A percentile compares a stretch with the other conserved stretches of the same genome.
Evolutionary conservation across 2,113 vertebrate species (phyloP).

Genomic region (Amphilophus citrinellus): DNA sequence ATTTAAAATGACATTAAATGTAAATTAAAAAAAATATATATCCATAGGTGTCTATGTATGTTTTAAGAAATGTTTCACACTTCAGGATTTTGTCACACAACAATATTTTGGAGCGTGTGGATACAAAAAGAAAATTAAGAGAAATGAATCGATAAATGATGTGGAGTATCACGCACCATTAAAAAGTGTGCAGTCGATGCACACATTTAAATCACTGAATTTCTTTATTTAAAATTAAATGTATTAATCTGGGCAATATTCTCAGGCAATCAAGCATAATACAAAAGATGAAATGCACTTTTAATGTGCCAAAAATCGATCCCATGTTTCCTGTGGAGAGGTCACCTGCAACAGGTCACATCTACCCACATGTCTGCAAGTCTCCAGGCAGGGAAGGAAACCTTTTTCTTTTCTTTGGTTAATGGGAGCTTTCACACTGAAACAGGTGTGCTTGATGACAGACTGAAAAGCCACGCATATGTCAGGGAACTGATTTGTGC

Average conservation of each 20-base stretch:
- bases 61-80: not conserved
- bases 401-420: not conserved
- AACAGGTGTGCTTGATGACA: not conserved
- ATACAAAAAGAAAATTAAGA: not conserved
- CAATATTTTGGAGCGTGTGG: not conserved
- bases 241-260: not conserved
- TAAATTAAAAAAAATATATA: no score
- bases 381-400: not conserved
- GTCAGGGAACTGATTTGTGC: not conserved
- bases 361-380: accelerated
- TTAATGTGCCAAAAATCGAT: not conserved
- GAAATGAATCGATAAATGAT: not conserved
- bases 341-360: not conserved
- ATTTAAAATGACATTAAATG: not conserved
- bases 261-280: accelerated
- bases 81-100: not conserved
- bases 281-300: not conserved
- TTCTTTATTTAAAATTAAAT: not conserved
- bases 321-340: not conserved
- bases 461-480: not conserved
- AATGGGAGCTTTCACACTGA: not conserved
- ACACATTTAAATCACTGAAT: accelerated
- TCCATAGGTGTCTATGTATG: no score
- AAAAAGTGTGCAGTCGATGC: not conserved
- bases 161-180: not conserved